These are phyloP conservation scores for Istiophorus platypterus DNA, from an alignment of 2,113 vertebrate species.

Conservation along the genomic window DNA sequence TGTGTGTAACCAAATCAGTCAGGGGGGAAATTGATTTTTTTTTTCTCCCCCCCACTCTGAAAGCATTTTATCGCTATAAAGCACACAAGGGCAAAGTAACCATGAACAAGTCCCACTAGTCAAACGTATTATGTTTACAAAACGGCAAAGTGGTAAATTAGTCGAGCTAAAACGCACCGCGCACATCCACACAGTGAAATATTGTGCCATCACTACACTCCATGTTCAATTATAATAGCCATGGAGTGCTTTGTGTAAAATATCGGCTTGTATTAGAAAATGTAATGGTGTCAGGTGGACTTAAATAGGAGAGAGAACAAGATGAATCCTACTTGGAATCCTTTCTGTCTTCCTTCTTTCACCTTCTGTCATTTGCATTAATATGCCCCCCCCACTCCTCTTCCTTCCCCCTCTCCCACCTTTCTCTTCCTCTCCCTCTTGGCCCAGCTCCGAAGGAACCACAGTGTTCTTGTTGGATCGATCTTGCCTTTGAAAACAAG, in stretches of 20 bases:
- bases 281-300: conserved; percentile 16
- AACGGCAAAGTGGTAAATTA: conserved; percentile 78
- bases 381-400: conserved; percentile 26
- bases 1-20: conserved; percentile 75
- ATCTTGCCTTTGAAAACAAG: conserved; percentile 71
- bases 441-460: conserved; percentile 69
- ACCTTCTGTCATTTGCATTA: conserved; percentile 64
- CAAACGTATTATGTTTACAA: conserved; percentile 78
- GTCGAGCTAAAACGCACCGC: conserved; percentile 62
- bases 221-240: conserved; percentile 46
- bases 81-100: conserved; percentile 81
- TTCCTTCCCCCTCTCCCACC: conserved; percentile 13
- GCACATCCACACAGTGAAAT: conserved; percentile 47
- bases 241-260: conserved; percentile 36
- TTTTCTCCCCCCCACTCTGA: conserved; percentile 32
- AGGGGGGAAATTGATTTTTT: conserved; percentile 81
- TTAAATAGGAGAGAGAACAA: conserved; percentile 1
- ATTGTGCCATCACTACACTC: conserved; percentile 28
- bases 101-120: conserved; percentile 76
- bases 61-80: conserved; percentile 76
- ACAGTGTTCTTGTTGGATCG: conserved; percentile 67
- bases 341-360: conserved; percentile 28
- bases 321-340: conserved; percentile 15
- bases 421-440: conserved; percentile 50
- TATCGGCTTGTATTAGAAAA: conserved; percentile 20